Conservation (phyloP, 2,797 vertebrate genomes). For the Microctenopoma steveboyesi region DNA sequence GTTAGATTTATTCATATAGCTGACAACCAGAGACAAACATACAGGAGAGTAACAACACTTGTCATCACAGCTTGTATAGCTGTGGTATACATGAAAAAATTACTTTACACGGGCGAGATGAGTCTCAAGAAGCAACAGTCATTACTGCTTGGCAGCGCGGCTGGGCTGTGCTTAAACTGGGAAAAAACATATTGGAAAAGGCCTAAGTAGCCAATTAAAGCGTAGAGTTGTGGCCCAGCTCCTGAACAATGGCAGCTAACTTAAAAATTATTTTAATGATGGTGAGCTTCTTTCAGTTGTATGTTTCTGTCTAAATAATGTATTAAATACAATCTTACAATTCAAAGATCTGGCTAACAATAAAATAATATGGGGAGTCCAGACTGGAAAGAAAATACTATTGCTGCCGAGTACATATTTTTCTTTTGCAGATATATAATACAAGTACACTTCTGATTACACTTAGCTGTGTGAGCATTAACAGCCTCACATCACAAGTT, state of each 20-base stretch:
- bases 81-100: constrained; percentile 8
- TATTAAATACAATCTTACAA: not conserved
- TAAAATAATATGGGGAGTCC: not conserved
- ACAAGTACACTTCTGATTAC: too few species aligned
- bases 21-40: constrained; percentile 3
- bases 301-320: constrained; percentile 4
- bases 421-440: too few species aligned
- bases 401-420: too few species aligned
- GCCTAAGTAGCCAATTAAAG: constrained; percentile 51
- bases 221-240: constrained; percentile 19
- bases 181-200: constrained; percentile 26
- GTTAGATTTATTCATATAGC: not conserved
- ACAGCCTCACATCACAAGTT: too few species aligned
- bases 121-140: constrained; percentile 1
- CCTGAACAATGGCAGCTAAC: constrained; percentile 30
- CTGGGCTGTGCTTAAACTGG: constrained; percentile 6
- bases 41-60: not conserved
- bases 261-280: constrained; percentile 37
- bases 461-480: too few species aligned
- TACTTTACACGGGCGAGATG: not conserved
- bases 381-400: too few species aligned
- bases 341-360: not conserved
- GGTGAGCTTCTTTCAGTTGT: constrained; percentile 7
- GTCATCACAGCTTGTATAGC: constrained; percentile 17
- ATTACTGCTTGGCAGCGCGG: not conserved